phyloP scores from a whole-genome alignment of 2,113 vertebrate genomes.

The Pseudonaja textilis region DNA sequence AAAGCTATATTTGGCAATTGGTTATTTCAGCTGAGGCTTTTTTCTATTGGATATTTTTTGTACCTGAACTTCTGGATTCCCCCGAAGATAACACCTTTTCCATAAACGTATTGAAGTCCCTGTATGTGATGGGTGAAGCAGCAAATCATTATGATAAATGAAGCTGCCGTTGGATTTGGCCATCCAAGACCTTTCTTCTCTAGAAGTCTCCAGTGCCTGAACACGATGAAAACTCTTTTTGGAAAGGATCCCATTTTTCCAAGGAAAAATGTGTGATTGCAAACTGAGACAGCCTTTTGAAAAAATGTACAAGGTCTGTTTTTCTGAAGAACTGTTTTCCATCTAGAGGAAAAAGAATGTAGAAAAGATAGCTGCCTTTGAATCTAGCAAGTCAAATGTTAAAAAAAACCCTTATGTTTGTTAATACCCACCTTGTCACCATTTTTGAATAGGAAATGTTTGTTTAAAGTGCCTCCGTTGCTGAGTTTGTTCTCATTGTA shows the following conservation, averaged over 20 bases:
- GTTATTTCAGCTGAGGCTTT: not conserved
- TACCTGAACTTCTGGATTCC: constrained; percentile 84
- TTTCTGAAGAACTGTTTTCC: constrained; percentile 47
- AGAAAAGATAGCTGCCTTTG: not conserved
- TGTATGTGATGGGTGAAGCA: constrained; percentile 78
- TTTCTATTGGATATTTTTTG: not conserved
- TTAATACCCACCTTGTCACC: constrained; percentile 68
- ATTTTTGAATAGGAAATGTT: constrained; percentile 62
- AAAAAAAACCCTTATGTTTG: not conserved
- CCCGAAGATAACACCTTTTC: constrained; percentile 88
- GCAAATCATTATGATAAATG: constrained; percentile 63
- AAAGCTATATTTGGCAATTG: not conserved
- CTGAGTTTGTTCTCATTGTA: constrained; percentile 15
- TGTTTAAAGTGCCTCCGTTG: constrained; percentile 61
- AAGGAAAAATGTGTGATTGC: constrained; percentile 81
- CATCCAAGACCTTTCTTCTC: constrained; percentile 73
- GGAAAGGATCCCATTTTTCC: constrained; percentile 73
- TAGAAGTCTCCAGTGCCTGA: constrained; percentile 74
- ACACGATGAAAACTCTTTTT: constrained; percentile 72
- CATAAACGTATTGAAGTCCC: constrained; percentile 85
- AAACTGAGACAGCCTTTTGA: constrained; percentile 78
- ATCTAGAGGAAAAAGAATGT: not conserved
- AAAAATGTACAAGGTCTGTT: constrained; percentile 72
- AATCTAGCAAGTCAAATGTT: not conserved
- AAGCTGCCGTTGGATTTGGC: constrained; percentile 49